Percentiles rank a stretch among this genome's conserved stretches.
These are phyloP conservation scores for Cydia fagiglandana DNA, from an alignment of 1,140 invertebrate genomes.

Conservation along the genomic window DNA sequence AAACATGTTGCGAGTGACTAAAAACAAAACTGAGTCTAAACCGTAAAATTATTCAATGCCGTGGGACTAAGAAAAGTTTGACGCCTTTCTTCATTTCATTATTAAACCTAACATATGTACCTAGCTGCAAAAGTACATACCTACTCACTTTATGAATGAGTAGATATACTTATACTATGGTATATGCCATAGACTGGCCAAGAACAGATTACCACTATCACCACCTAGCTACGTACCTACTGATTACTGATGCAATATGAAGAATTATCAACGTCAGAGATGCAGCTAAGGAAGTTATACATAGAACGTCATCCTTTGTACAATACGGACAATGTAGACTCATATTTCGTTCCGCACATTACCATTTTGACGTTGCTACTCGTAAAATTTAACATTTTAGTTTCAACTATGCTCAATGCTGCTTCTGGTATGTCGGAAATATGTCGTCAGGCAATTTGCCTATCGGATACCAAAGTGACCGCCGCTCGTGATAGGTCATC, in stretches of 20 bases:
- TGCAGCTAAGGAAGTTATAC: background rate
- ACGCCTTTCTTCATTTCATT: too few species aligned
- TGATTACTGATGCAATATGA: background rate
- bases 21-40: too few species aligned
- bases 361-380: background rate
- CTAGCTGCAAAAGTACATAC: too few species aligned
- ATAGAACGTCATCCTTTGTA: background rate
- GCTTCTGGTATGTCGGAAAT: conserved; percentile 35
- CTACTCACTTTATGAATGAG: too few species aligned
- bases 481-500: conserved; percentile 56
- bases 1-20: too few species aligned
- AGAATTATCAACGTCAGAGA: background rate
- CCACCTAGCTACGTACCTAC: too few species aligned
- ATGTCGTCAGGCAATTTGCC: conserved; percentile 40
- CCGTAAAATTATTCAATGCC: too few species aligned
- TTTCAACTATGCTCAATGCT: background rate
- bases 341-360: conserved; percentile 5
- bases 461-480: conserved; percentile 40
- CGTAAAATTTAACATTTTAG: background rate
- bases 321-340: background rate
- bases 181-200: too few species aligned
- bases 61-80: background rate
- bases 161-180: too few species aligned
- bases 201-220: too few species aligned
- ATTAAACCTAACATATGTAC: too few species aligned